Evolutionary conservation across 2,113 vertebrate genomes (phyloP).

Genomic region (Ibidorhyncha struthersii): DNA sequence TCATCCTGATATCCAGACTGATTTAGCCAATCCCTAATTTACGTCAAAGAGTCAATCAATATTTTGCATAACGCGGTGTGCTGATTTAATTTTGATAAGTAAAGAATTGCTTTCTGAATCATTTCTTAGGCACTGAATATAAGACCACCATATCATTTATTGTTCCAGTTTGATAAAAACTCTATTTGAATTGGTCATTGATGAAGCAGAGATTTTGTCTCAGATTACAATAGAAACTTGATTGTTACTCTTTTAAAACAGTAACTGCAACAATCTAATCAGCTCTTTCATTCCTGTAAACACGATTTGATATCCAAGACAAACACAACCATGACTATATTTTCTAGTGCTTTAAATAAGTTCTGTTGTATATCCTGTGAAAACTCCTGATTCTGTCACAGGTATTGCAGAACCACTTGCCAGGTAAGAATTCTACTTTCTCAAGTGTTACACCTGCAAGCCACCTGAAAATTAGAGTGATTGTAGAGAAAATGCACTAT

Average conservation of each 20-base stretch:
- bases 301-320: neutral
- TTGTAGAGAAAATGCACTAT: neutral
- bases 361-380: neutral
- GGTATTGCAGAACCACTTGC: neutral
- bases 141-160: neutral
- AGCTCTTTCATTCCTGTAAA: neutral
- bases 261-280: neutral
- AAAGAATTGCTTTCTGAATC: neutral
- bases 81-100: conserved; percentile 6
- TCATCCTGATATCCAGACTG: neutral
- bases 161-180: neutral
- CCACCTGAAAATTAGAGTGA: neutral
- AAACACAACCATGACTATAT: neutral
- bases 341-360: neutral
- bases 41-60: conserved; percentile 14
- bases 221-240: neutral
- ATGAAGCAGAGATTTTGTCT: neutral
- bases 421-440: neutral
- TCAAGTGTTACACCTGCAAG: neutral
- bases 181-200: conserved; percentile 4
- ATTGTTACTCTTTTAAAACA: neutral
- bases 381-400: neutral
- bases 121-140: neutral
- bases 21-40: conserved; percentile 6
- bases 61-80: neutral